Percentiles rank a stretch among this genome's conserved stretches.
Conservation (phyloP, 1,140 invertebrate species). For the Battus philenor region DNA sequence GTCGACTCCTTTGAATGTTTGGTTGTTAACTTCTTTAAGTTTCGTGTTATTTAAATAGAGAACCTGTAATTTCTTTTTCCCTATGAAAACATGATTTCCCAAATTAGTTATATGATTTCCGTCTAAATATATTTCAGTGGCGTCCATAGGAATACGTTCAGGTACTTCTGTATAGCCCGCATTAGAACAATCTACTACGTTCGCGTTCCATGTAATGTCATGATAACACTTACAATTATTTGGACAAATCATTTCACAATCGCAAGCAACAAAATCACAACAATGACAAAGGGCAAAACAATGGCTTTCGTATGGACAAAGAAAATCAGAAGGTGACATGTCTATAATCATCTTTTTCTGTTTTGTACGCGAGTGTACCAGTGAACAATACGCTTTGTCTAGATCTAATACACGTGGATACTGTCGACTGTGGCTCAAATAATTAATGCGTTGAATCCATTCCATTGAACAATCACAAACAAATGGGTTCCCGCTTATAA, state of each 20-base stretch:
- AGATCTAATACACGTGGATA: constrained; percentile 91
- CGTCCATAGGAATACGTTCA: constrained; percentile 91
- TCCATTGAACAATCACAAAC: constrained; percentile 91
- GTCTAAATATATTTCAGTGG: constrained; percentile 92
- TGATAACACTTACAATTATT: constrained; percentile 91
- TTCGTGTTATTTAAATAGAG: constrained; percentile 90
- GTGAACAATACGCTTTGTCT: constrained; percentile 87
- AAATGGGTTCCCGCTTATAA: constrained; percentile 88
- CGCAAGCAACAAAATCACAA: constrained; percentile 93
- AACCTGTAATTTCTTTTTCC: constrained; percentile 89
- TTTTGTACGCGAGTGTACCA: constrained; percentile 85
- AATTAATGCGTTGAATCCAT: constrained; percentile 88
- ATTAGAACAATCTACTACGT: constrained; percentile 92
- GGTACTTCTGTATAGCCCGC: constrained; percentile 84
- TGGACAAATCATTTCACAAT: constrained; percentile 94
- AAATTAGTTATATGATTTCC: constrained; percentile 88
- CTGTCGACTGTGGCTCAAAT: constrained; percentile 81
- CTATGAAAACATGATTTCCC: constrained; percentile 90
- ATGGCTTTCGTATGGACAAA: constrained; percentile 92
- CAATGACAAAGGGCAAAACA: constrained; percentile 93
- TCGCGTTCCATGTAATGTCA: constrained; percentile 92
- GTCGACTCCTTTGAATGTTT: constrained; percentile 89
- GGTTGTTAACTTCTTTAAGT: constrained; percentile 86
- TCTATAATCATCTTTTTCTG: constrained; percentile 85
- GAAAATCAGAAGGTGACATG: constrained; percentile 87